Conservation (phyloP, 2,113 vertebrate species). For the Phrynocephalus versicolor region DNA sequence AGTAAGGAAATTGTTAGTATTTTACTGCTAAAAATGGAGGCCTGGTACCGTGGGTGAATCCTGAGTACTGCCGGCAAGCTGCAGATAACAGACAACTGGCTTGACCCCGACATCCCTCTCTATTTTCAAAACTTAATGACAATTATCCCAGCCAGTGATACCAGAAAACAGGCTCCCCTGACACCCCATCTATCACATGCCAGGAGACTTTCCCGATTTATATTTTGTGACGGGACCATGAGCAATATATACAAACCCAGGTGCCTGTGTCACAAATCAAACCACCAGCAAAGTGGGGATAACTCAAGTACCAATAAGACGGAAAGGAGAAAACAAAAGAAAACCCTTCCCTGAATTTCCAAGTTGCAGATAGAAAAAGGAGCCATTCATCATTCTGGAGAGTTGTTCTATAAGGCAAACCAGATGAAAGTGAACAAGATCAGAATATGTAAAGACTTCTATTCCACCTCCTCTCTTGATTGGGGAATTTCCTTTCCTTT, state of each 20-base stretch:
- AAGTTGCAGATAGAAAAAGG: conserved; percentile 88
- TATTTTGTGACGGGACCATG: conserved; percentile 75
- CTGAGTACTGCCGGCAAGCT: background rate
- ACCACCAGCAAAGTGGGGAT: conserved; percentile 82
- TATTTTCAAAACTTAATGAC: conserved; percentile 69
- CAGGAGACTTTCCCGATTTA: conserved; percentile 61
- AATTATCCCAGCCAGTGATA: conserved; percentile 68
- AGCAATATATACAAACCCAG: conserved; percentile 91
- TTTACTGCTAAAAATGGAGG: conserved; percentile 53
- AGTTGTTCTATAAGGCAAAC: conserved; percentile 78
- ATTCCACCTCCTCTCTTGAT: conserved; percentile 37
- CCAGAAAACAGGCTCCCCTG: conserved; percentile 56
- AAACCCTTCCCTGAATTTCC: conserved; percentile 78
- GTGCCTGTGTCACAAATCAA: conserved; percentile 86
- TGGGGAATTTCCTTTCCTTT: conserved; percentile 13
- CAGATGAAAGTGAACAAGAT: conserved; percentile 86
- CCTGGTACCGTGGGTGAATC: conserved; percentile 26
- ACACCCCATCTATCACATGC: conserved; percentile 68
- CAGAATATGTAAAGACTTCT: conserved; percentile 85
- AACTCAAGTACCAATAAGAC: conserved; percentile 81
- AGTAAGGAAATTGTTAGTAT: conserved; percentile 1
- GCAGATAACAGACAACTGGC: conserved; percentile 53
- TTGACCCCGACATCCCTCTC: conserved; percentile 56
- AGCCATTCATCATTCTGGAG: conserved; percentile 89
- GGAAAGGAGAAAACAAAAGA: conserved; percentile 74